These are phyloP conservation scores for Drosophila mayaguana DNA, from an alignment of 2,888 invertebrate genomes.

Conservation along the genomic window DNA sequence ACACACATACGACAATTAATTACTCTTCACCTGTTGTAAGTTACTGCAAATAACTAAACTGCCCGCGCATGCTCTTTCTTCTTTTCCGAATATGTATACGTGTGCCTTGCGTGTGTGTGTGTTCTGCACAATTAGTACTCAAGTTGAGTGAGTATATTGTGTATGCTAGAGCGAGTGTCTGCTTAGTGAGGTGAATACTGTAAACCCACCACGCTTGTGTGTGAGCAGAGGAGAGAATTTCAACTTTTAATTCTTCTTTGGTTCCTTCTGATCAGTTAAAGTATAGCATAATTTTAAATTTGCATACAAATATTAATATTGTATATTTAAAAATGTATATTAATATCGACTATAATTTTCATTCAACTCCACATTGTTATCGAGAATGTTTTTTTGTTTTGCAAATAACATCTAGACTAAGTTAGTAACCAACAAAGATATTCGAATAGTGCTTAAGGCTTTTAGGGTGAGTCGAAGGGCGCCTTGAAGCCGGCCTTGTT, in stretches of 20 bases:
- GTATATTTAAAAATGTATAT: neutral
- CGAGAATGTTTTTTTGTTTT: no score
- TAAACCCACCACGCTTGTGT: neutral
- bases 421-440: neutral
- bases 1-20: conserved; percentile 21
- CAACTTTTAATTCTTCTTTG: neutral
- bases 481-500: conserved; percentile 65
- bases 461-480: conserved; percentile 47
- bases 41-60: neutral
- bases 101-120: neutral
- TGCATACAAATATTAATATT: neutral
- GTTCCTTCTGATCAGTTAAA: neutral
- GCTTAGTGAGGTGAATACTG: neutral
- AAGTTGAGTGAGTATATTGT: neutral
- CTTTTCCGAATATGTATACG: neutral
- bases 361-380: neutral
- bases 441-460: neutral
- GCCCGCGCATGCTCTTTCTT: neutral
- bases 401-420: neutral
- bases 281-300: neutral
- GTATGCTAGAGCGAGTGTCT: neutral
- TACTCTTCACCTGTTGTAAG: conserved; percentile 31
- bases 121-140: no score
- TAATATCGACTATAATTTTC: neutral
- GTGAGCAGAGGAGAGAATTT: neutral